A percentile compares a stretch with the other conserved stretches of the same genome.
These are phyloP conservation scores for Eristalis intricaria DNA, from an alignment of 2,888 invertebrate species.

Conservation along the genomic window DNA sequence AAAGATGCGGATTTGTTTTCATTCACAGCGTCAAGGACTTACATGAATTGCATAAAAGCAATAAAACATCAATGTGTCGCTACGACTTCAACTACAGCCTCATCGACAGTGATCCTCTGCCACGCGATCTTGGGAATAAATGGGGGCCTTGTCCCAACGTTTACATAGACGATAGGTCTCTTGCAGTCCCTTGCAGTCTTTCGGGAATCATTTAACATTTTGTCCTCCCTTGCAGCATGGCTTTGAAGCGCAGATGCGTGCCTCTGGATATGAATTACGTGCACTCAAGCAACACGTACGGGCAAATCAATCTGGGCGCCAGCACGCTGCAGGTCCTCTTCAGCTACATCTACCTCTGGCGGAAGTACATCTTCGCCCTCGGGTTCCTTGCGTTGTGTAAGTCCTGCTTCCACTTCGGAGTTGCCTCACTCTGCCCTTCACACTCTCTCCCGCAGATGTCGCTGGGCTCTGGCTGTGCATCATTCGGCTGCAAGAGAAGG, in stretches of 20 bases:
- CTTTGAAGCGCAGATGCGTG: not conserved
- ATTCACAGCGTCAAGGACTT: too few species aligned
- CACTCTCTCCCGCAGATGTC: not conserved
- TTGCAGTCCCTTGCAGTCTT: not conserved
- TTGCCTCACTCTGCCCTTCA: not conserved
- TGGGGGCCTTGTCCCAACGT: not conserved
- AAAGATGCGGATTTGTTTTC: too few species aligned
- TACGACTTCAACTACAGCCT: not conserved
- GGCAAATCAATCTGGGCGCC: not conserved
- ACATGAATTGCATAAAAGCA: not conserved
- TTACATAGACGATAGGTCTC: not conserved
- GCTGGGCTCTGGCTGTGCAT: not conserved
- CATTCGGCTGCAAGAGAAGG: not conserved
- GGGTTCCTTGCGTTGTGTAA: not conserved
- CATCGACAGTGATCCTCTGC: not conserved
- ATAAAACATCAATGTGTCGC: not conserved
- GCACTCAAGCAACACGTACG: not conserved
- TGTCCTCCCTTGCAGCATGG: not conserved
- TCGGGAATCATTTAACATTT: not conserved
- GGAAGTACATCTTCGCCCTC: not conserved
- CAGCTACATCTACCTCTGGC: not conserved
- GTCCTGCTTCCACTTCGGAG: not conserved
- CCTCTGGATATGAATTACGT: not conserved
- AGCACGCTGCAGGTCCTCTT: not conserved
- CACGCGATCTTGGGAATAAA: not conserved